Conservation (phyloP, 1,140 invertebrate genomes). For the Apolygus lucorum region DNA sequence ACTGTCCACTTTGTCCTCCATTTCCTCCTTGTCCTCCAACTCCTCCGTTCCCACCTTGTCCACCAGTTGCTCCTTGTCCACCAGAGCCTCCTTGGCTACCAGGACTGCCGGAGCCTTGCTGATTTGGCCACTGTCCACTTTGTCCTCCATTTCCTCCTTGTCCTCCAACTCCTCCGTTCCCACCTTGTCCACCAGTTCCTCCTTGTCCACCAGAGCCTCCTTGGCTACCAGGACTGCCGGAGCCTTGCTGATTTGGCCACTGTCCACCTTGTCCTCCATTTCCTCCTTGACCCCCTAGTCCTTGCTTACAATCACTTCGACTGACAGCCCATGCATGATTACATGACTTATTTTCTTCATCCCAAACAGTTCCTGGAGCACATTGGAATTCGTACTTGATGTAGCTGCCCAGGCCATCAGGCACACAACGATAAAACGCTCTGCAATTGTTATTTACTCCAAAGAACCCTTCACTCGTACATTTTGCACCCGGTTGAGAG, state of each 20-base stretch:
- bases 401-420: constrained; percentile 47
- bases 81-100: neutral
- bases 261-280: neutral
- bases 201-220: neutral
- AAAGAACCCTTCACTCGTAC: constrained; percentile 45
- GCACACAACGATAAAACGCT: constrained; percentile 58
- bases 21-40: neutral
- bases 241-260: constrained; percentile 1
- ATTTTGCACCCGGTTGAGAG: constrained; percentile 20
- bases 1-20: neutral
- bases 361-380: constrained; percentile 56
- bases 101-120: neutral
- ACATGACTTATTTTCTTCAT: constrained; percentile 48
- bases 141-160: neutral
- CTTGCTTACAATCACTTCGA: constrained; percentile 32
- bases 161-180: neutral
- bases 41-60: neutral
- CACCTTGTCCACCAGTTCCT: neutral
- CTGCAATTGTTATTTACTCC: constrained; percentile 50
- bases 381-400: constrained; percentile 53
- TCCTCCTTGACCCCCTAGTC: neutral
- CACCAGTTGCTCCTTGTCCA: constrained; percentile 6
- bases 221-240: neutral
- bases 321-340: constrained; percentile 51
- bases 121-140: constrained; percentile 3